phyloP scores from a whole-genome alignment of 2,797 vertebrate species.

The Lithobates pipiens region DNA sequence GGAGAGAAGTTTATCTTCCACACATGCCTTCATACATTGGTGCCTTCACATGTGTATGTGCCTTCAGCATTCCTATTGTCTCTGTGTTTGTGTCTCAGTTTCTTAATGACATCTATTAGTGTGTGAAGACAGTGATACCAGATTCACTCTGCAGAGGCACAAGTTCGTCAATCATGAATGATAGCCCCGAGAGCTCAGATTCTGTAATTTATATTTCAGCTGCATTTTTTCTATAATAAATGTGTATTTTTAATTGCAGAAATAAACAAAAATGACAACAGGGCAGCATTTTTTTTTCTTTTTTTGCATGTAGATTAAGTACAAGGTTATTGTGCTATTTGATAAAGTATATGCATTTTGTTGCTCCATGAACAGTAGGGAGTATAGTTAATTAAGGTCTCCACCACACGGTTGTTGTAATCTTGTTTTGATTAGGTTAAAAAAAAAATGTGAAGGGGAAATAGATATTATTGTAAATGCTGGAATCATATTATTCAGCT shows the following conservation, averaged over 20 bases:
- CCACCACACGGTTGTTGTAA: neutral
- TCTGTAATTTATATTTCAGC: constrained; percentile 14
- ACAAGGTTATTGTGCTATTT: too few relatives aligned
- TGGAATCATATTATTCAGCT: neutral
- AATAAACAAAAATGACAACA: neutral
- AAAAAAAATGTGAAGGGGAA: neutral
- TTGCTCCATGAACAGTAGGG: too few relatives aligned
- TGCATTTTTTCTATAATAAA: neutral
- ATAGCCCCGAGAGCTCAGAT: constrained; percentile 20
- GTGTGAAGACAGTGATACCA: constrained; percentile 49
- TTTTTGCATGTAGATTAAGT: too few relatives aligned
- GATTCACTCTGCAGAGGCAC: constrained; percentile 31
- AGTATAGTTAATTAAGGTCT: neutral
- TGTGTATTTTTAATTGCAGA: neutral
- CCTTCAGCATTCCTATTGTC: constrained; percentile 35
- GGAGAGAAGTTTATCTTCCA: constrained; percentile 61
- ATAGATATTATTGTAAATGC: neutral
- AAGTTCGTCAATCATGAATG: constrained; percentile 32
- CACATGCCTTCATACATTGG: constrained; percentile 38
- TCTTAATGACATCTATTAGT: constrained; percentile 57
- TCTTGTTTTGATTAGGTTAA: neutral
- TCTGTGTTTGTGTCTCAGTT: constrained; percentile 40
- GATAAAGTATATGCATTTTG: too few relatives aligned
- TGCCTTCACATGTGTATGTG: constrained; percentile 36
- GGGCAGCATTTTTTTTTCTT: too few relatives aligned